Evolutionary conservation across 2,113 vertebrate genomes (phyloP).

Genomic region (Pterocles gutturalis): DNA sequence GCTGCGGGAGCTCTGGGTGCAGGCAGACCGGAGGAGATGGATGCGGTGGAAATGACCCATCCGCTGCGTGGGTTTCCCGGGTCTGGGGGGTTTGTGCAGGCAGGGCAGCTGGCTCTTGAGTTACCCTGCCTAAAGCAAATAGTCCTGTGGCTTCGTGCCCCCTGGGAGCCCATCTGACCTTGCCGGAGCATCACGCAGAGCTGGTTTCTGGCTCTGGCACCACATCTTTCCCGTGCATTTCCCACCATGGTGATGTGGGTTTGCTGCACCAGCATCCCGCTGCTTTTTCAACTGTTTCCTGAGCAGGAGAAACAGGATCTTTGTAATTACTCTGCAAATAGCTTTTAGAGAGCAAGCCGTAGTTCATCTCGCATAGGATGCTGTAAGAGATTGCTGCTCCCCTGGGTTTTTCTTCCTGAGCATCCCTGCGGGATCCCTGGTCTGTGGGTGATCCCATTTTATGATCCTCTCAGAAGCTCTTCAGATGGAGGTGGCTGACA

Average conservation of each 20-base stretch:
- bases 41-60: accelerated
- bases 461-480: not conserved
- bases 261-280: not conserved
- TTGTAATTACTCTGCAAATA: not conserved
- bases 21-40: not conserved
- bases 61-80: accelerated
- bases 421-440: not conserved
- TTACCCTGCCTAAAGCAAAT: too few species aligned
- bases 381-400: not conserved
- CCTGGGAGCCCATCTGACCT: not conserved
- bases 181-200: accelerated
- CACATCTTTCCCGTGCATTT: accelerated
- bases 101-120: not conserved
- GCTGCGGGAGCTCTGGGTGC: accelerated
- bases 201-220: accelerated
- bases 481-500: not conserved
- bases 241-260: not conserved
- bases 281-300: not conserved
- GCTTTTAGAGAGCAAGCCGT: not conserved
- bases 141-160: too few species aligned
- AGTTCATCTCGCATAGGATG: accelerated
- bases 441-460: accelerated
- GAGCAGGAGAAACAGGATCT: not conserved
- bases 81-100: not conserved
- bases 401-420: not conserved